Base-by-base conservation (phyloP, 2,888 invertebrate genomes). In the Sminthurides aquaticus region DNA sequence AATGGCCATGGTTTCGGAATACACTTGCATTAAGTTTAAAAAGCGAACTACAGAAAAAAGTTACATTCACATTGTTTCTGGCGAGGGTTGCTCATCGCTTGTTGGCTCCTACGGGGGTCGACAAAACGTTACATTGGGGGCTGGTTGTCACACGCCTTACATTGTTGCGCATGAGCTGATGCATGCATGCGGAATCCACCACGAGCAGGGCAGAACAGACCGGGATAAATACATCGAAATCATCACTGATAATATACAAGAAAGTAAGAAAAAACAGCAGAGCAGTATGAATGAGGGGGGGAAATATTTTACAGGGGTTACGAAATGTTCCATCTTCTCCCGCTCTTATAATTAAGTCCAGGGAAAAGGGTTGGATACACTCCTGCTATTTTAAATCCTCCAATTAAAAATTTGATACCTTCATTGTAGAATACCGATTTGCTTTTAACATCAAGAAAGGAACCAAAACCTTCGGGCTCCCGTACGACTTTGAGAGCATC, bases 121-220 rank as follows among this genome's bases (percentile, higher is more conserved):
- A 15, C 43, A 34, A 34, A 15, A 34, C 8, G 43, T 59, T 3
- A 59, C 28, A 11, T 11, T 59, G 15, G 28, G 34, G 20, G 5
- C 29, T 3, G 25, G 22, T 20, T 59, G 59, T 75, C 82, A 85
- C 59, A 79, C 77, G 25, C 18, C 62, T n/a, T 29, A 60, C 1
- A 63, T 34, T 20, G 76, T 79, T 52, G 76, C 77, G 71, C 80
- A 80, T 70, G 80, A 80, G 72, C 71, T 79, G 48, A 76, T 79
- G 74, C 79, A 79, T 69, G 76, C 77, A 0, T 73, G 78, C 2
- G 79, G 80, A 0, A 61, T 79, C 70, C 77, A 77, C 76, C 79
- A 79, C 67, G 79, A 79, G 67, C 79, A 79, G 66, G 77, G 75
- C 55, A 70, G 79, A 56, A 74, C 75, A 1, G 79, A 79, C 75